These are phyloP conservation scores for Argyra leucocephala DNA, from an alignment of 2,888 invertebrate genomes.

Conservation along the genomic window DNA sequence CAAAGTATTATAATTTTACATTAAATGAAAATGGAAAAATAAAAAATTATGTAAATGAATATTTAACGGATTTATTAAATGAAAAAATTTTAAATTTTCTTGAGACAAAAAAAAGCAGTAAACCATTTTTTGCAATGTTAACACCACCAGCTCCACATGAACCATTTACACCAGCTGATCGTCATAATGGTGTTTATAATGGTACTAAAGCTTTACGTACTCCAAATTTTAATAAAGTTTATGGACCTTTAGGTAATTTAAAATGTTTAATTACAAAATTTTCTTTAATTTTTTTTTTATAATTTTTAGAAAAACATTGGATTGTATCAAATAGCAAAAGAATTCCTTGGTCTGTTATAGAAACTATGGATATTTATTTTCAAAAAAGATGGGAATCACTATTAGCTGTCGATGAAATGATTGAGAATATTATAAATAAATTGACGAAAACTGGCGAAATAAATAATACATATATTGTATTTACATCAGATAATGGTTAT, in stretches of 20 bases:
- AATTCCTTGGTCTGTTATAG: constrained; percentile 51
- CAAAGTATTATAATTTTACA: constrained; percentile 83
- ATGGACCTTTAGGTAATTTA: constrained; percentile 28
- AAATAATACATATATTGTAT: constrained; percentile 70
- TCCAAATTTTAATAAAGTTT: constrained; percentile 56
- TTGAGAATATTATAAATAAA: constrained; percentile 52
- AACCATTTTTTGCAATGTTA: constrained; percentile 69
- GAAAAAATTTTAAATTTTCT: constrained; percentile 31
- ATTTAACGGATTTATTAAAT: constrained; percentile 75
- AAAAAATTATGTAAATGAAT: constrained; percentile 56
- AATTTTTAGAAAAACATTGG: constrained; percentile 77
- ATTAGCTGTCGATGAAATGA: constrained; percentile 79
- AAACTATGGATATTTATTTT: constrained; percentile 59
- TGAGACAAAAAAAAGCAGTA: constrained; percentile 14
- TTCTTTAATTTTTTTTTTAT: constrained; percentile 19
- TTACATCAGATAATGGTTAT: constrained; percentile 84
- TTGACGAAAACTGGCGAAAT: constrained; percentile 49
- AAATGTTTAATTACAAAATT: constrained; percentile 9
- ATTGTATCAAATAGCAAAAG: constrained; percentile 53
- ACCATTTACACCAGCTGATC: constrained; percentile 71
- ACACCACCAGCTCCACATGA: constrained; percentile 81
- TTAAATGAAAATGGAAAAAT: constrained; percentile 70
- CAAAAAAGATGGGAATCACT: constrained; percentile 69
- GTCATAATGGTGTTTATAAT: constrained; percentile 56
- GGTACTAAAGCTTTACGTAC: constrained; percentile 54